Base-by-base conservation (phyloP, 1,140 invertebrate genomes). In the Linepithema humile region DNA sequence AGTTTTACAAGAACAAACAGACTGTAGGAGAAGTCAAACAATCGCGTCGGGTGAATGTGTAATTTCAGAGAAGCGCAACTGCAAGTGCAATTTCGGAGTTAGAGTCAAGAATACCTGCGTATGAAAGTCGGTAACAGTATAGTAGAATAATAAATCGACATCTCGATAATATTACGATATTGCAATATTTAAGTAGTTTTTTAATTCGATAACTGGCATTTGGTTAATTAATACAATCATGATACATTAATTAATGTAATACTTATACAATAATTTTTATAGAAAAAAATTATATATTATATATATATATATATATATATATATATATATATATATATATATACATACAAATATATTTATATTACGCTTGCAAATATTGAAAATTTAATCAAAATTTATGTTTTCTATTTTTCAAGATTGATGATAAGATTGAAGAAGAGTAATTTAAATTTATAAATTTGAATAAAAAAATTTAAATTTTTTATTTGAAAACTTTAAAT, bases 11-110 rank as follows among this genome's bases (percentile, higher is more conserved):
- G 72, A 84, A 85, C 53, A 59, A 62, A 60, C 45, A 85, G 38
- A 83, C 64, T 62, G 50, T 70, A 83, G 50, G 45, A n/a, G 3
- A 72, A 62, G 85, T 87, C 78, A 87, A 87, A 87, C 85, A 87
- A 87, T 85, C 62, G n/a, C 23, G 57, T 48, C 26, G 43, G 67
- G 57, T 45, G 43, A 50, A 70, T 70, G 75, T 80, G 50, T 69
- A 78, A 78, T 78, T 78, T 80, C 48, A 57, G 75, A 80, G 75
- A 70, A 70, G 48, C 35, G 50, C 75, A 57, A 80, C 64, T 80
- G 35, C 64, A 40, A 80, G 64, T 69, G 75, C 75, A 80, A 70
- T 80, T 69, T 55, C 35, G 75, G 35, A 69, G 48, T 69, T 69
- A 69, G 35, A 70, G 38, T 80, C 75, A 80, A 80, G 75, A 80